Conservation (phyloP, 2,797 vertebrate genomes). For the Allenopithecus nigroviridis region DNA sequence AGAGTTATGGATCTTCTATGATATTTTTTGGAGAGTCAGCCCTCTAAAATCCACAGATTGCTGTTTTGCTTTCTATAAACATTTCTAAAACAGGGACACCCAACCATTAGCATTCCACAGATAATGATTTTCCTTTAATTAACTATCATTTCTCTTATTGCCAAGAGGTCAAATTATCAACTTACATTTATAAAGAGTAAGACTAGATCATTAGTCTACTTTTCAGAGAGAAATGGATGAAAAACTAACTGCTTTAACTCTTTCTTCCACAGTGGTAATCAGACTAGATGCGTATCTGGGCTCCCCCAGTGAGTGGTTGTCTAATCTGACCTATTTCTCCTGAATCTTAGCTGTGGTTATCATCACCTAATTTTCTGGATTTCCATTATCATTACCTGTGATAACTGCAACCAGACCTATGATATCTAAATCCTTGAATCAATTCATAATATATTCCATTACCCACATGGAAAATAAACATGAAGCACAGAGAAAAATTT, state of each 20-base stretch:
- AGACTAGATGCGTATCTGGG: neutral
- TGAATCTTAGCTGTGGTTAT: neutral
- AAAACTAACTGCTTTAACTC: too few relatives aligned
- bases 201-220: neutral
- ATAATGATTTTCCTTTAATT: neutral
- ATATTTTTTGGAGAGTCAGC: neutral
- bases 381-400: neutral
- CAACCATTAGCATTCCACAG: neutral
- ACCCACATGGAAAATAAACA: neutral
- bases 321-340: neutral
- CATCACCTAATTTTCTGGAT: neutral
- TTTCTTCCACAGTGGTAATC: neutral
- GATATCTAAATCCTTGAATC: neutral
- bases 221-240: neutral
- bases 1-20: neutral
- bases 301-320: fast-evolving
- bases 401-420: neutral
- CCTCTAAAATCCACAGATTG: neutral
- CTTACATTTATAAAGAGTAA: neutral
- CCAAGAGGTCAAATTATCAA: neutral
- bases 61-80: neutral
- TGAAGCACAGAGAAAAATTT: neutral
- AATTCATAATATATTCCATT: too few relatives aligned
- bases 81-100: neutral
- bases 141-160: neutral